phyloP scores from a whole-genome alignment of 2,888 invertebrate species.

The Pomacea canaliculata region DNA sequence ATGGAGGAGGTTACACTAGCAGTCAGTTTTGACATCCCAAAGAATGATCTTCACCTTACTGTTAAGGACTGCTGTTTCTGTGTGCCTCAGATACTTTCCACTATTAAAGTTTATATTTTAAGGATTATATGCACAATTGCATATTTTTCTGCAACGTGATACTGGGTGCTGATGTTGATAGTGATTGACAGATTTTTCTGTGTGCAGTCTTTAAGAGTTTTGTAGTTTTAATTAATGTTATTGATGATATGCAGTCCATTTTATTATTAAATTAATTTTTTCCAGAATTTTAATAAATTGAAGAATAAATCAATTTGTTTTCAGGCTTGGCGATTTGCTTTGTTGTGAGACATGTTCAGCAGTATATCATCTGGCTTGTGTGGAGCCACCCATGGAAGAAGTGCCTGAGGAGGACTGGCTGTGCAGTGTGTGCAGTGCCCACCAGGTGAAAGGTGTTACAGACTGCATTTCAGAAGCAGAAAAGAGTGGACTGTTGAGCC shows the following conservation, averaged over 20 bases:
- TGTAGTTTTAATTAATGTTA: background rate
- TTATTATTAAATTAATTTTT: background rate
- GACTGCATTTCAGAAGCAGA: conserved; percentile 94
- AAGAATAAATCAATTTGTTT: background rate
- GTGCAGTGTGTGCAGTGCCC: conserved; percentile 92
- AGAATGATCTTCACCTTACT: too few relatives aligned
- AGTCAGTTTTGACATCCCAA: too few relatives aligned
- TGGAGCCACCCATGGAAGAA: conserved; percentile 92
- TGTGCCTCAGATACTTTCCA: too few relatives aligned
- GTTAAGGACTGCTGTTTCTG: too few relatives aligned
- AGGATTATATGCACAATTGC: too few relatives aligned
- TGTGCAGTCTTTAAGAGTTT: background rate
- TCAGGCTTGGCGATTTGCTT: conserved; percentile 83
- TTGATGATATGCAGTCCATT: too few relatives aligned
- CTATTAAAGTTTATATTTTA: too few relatives aligned
- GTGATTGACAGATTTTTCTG: background rate
- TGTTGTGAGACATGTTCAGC: conserved; percentile 99
- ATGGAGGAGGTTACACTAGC: too few relatives aligned
- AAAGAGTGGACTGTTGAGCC: conserved; percentile 88
- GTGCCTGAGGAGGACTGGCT: conserved; percentile 98
- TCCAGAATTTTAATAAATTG: background rate
- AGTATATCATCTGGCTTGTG: conserved; percentile 96
- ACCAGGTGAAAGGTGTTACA: conserved; percentile 89
- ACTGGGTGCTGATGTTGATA: background rate
- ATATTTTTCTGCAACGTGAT: too few relatives aligned